Evolutionary conservation across 2,888 invertebrate genomes (phyloP), one percentile per base, ranked within the genome.

Genomic region (Dynastes hyllus): DNA sequence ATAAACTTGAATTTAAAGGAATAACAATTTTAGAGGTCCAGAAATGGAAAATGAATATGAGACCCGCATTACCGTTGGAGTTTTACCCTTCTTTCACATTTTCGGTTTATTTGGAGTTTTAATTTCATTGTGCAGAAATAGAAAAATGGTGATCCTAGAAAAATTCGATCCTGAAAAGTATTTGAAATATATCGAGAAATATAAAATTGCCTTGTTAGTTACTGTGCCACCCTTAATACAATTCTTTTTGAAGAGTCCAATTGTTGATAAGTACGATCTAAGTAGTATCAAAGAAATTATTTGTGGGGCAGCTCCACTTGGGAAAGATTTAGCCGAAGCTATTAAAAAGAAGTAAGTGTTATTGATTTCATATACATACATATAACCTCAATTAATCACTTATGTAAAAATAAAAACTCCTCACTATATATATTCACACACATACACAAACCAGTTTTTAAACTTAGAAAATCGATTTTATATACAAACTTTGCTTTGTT

Each of bases 221-320:
- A 88, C 95, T 82, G 96, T 96, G 2, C 97, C 97, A 0, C 96
- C 97, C 0, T 89, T 97, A 55, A 92, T 95, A 86, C 92, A 96
- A 37, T 95, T 96, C 86, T 88, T 97, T 78, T 94, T 95, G 0
- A 96, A 96, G 87, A 93, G 94, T 86, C 95, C 95, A 0, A 89
- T 95, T 69, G 93, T 96, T 4, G 89, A 92, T 16, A 91, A 94
- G 80, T 96, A 94, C 85, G 93, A 97, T 87, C 88, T 97, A 77
- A 92, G 93, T 0, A 92, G 92, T 6, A 86, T 97, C 0, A 90
- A 91, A 82, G 90, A 91, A 65, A 90, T 96, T 69, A 91, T 93
- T 86, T 93, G 93, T 84, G 96, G 95, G 0, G 96, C 96, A 1
- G 96, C 96, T 0, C 95, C 96, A 0, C 89, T 96, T 0, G 94